These are phyloP conservation scores for Eciton burchellii DNA, from an alignment of 1,140 invertebrate genomes.

Conservation along the genomic window DNA sequence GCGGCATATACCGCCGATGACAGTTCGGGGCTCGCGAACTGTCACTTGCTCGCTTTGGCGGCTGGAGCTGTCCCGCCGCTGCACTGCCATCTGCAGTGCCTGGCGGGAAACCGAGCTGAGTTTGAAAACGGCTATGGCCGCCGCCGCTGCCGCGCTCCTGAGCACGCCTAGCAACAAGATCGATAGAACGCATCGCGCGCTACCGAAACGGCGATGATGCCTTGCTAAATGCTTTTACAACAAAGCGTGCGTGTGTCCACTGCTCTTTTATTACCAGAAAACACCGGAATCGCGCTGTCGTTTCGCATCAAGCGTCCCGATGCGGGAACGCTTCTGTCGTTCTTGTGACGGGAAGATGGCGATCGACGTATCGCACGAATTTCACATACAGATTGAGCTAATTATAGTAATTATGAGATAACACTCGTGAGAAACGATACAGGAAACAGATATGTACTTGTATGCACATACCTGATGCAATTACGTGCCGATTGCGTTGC, in stretches of 20 bases:
- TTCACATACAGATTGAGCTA: too few relatives aligned
- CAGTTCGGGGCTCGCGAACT: slow-evolving; percentile 73
- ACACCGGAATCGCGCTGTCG: background rate
- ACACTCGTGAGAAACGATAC: too few relatives aligned
- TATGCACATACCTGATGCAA: background rate
- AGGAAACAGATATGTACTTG: background rate
- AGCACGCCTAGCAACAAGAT: slow-evolving; percentile 77
- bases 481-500: background rate
- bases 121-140: slow-evolving; percentile 53
- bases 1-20: slow-evolving; percentile 70
- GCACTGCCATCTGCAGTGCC: slow-evolving; percentile 65
- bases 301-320: background rate
- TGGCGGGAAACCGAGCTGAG: background rate
- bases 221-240: background rate
- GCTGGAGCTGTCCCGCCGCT: slow-evolving; percentile 1
- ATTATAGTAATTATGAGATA: too few relatives aligned
- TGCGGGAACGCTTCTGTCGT: background rate
- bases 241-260: background rate
- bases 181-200: slow-evolving; percentile 64
- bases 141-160: slow-evolving; percentile 13
- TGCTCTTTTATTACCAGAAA: background rate
- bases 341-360: too few relatives aligned
- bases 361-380: too few relatives aligned
- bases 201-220: too few relatives aligned
- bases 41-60: slow-evolving; percentile 69